phyloP scores from a whole-genome alignment of 2,888 invertebrate genomes.

The Molorchus minor region DNA sequence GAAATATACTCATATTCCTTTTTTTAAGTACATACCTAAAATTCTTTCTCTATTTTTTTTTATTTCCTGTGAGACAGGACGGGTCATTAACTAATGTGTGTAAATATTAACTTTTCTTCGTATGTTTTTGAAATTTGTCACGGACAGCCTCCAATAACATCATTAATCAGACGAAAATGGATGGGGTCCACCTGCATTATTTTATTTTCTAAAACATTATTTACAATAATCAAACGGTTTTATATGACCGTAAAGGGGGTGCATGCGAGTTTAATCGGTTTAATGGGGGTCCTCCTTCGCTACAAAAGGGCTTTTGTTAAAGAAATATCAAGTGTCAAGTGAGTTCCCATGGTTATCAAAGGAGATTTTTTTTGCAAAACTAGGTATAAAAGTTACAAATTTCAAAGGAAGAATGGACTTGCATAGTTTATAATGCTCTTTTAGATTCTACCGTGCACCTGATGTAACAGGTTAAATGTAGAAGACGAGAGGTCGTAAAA shows the following conservation, averaged over 20 bases:
- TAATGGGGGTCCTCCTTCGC: slow-evolving; percentile 36
- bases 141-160: slow-evolving; percentile 6
- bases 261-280: slow-evolving; percentile 34
- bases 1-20: too few relatives aligned
- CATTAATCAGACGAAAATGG: slow-evolving; percentile 13
- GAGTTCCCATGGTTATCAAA: slow-evolving; percentile 59
- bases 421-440: slow-evolving; percentile 47
- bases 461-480: slow-evolving; percentile 40
- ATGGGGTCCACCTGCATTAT: background rate
- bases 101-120: too few relatives aligned
- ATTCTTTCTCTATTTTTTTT: too few relatives aligned
- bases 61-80: too few relatives aligned
- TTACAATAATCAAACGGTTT: slow-evolving; percentile 15
- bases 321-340: slow-evolving; percentile 60
- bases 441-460: slow-evolving; percentile 48
- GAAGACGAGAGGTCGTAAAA: slow-evolving; percentile 8
- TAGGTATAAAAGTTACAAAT: slow-evolving; percentile 61
- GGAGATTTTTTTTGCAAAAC: slow-evolving; percentile 53
- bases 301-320: slow-evolving; percentile 38
- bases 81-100: background rate
- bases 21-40: too few relatives aligned
- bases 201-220: slow-evolving; percentile 9
- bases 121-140: slow-evolving; percentile 14
- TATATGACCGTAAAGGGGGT: slow-evolving; percentile 18
- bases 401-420: slow-evolving; percentile 54